Percentiles rank a stretch among this genome's conserved stretches.
phyloP scores from a whole-genome alignment of 2,888 invertebrate genomes.

The Euzophera pinguis region DNA sequence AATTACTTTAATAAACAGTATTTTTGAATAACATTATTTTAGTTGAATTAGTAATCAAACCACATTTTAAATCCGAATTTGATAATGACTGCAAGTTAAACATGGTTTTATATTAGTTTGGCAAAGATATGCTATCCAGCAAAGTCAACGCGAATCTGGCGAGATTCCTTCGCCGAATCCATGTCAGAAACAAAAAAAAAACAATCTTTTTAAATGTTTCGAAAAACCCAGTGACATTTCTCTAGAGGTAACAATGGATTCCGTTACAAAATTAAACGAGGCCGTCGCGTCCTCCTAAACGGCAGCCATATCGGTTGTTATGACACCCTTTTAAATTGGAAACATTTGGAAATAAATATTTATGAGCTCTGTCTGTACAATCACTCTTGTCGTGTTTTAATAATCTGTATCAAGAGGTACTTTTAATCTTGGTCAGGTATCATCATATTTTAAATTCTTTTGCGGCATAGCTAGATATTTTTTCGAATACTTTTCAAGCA shows the following conservation, averaged over 20 bases:
- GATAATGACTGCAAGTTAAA: no score
- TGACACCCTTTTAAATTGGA: constrained; percentile 14
- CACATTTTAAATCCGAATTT: no score
- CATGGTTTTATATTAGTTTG: not conserved
- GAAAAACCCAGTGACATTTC: constrained; percentile 8
- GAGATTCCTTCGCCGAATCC: not conserved
- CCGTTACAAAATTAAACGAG: constrained; percentile 11
- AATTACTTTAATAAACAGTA: no score
- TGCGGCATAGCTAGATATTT: no score
- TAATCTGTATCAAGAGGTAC: not conserved
- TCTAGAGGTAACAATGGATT: constrained; percentile 5
- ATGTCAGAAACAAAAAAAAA: constrained; percentile 1
- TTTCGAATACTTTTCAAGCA: no score
- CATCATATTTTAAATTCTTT: not conserved
- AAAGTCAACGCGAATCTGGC: not conserved
- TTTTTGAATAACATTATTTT: no score
- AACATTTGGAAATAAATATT: constrained; percentile 11
- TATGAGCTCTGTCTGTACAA: constrained; percentile 3
- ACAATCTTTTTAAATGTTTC: constrained; percentile 5
- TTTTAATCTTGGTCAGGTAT: not conserved
- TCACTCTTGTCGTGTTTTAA: constrained; percentile 5
- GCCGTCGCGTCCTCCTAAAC: constrained; percentile 9
- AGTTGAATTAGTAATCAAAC: no score
- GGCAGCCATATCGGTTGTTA: constrained; percentile 7
- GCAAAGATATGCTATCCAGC: not conserved